Evolutionary conservation across 2,113 vertebrate genomes (phyloP).

Genomic region (Narcine bancroftii): DNA sequence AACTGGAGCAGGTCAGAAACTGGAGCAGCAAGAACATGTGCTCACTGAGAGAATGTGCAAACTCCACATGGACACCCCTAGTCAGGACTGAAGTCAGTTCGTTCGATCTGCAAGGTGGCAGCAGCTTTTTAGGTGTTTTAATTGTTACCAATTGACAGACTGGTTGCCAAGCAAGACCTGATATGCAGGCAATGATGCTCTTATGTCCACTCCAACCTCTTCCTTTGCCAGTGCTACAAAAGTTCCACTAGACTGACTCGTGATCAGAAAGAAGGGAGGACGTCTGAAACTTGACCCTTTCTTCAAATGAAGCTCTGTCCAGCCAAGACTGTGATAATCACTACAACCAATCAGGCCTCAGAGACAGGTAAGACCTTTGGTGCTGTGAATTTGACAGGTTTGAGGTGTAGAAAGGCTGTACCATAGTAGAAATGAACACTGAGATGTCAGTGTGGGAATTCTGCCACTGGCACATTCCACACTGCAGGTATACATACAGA

Average conservation of each 20-base stretch:
- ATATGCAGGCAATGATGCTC: background rate
- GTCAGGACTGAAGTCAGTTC: too few relatives aligned
- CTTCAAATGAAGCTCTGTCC: background rate
- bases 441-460: too few relatives aligned
- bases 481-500: too few relatives aligned
- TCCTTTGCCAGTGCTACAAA: background rate
- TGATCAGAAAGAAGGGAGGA: background rate
- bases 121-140: background rate
- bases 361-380: background rate
- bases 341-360: background rate
- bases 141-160: background rate
- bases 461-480: too few relatives aligned
- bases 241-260: background rate
- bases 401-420: too few relatives aligned
- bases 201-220: background rate
- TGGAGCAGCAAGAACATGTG: too few relatives aligned
- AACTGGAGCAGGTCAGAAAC: too few relatives aligned
- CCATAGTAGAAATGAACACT: too few relatives aligned
- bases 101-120: too few relatives aligned
- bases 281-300: background rate
- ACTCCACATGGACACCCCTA: too few relatives aligned
- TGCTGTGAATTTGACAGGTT: background rate
- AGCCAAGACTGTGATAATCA: background rate
- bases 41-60: too few relatives aligned
- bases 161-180: background rate